phyloP scores from a whole-genome alignment of 2,888 invertebrate species.

The Habrosyne pyritoides region DNA sequence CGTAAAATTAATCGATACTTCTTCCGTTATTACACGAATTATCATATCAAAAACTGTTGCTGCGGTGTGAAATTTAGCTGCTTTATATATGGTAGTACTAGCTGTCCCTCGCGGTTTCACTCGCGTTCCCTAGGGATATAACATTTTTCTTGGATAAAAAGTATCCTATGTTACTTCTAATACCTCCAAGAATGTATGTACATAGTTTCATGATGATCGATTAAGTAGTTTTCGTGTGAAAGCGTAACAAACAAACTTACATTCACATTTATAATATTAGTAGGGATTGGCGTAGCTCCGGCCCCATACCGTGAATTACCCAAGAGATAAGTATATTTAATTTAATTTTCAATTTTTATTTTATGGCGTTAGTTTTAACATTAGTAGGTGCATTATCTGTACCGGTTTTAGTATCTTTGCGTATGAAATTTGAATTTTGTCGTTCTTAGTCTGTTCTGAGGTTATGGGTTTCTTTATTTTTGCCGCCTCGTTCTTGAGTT shows the following conservation, averaged over 20 bases:
- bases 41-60: conserved; percentile 28
- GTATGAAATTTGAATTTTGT: neutral
- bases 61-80: conserved; percentile 20
- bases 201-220: too few species aligned
- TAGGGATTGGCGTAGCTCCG: conserved; percentile 14
- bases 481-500: neutral
- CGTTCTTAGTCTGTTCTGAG: neutral
- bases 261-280: too few species aligned
- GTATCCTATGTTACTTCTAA: too few species aligned
- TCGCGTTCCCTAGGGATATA: too few species aligned
- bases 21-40: conserved; percentile 46
- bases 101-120: too few species aligned
- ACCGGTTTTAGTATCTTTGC: conserved; percentile 6
- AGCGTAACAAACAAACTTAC: too few species aligned
- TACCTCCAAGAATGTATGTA: too few species aligned
- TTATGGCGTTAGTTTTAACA: conserved; percentile 13
- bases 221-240: too few species aligned
- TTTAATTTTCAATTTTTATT: conserved; percentile 14
- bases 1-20: conserved; percentile 36
- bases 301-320: conserved; percentile 34
- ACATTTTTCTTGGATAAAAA: too few species aligned
- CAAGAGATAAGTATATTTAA: conserved; percentile 11
- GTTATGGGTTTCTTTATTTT: neutral
- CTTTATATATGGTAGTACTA: conserved; percentile 4
- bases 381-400: neutral